Conservation (phyloP, 2,113 vertebrate genomes). For the Centropus bengalensis region DNA sequence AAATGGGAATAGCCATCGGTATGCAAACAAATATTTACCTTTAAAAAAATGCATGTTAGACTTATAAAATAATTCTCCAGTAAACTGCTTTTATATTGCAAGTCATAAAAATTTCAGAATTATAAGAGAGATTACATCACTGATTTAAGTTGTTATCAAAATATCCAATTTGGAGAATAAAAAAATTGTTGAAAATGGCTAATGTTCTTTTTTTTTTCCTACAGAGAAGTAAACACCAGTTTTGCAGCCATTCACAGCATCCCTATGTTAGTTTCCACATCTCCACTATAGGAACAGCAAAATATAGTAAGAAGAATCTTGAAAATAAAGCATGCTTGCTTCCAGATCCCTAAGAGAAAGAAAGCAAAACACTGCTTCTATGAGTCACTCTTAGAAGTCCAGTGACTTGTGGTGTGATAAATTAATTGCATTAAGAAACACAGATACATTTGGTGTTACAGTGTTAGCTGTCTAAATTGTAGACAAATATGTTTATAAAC, state of each 20-base stretch:
- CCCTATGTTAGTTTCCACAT: neutral
- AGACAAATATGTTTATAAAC: constrained; percentile 1
- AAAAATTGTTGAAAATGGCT: neutral
- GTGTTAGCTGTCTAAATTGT: neutral
- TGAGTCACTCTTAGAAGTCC: neutral
- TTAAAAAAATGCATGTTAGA: fast-evolving
- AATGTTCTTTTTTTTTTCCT: neutral
- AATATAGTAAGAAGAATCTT: neutral
- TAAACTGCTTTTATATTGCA: neutral
- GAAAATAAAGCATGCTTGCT: neutral
- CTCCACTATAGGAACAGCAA: neutral
- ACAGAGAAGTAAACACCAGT: neutral
- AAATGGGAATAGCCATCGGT: neutral
- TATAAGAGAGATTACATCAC: neutral
- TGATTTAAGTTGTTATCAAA: neutral
- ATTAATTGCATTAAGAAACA: neutral
- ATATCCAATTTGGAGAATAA: neutral
- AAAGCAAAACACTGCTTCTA: neutral
- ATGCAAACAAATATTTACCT: neutral
- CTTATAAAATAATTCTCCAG: neutral
- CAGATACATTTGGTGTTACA: neutral
- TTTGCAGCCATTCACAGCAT: neutral
- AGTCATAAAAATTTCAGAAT: neutral
- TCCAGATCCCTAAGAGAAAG: neutral
- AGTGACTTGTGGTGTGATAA: neutral